Conservation (phyloP, 2,888 invertebrate species). For the Luffia ferchaultella region DNA sequence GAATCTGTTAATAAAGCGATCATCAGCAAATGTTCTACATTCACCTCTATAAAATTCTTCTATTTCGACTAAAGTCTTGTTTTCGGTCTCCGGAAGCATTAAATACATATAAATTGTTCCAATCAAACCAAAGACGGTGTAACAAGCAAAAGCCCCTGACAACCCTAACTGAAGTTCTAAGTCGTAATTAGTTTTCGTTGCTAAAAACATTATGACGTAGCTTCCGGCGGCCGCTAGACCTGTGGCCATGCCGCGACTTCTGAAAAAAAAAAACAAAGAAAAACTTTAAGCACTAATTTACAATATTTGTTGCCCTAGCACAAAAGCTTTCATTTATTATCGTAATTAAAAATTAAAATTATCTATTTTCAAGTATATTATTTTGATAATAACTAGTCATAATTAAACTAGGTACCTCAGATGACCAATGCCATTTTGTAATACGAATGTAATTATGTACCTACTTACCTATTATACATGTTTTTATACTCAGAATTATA, state of each 20-base stretch:
- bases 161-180: constrained; percentile 51
- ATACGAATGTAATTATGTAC: too few relatives aligned
- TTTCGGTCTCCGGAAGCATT: constrained; percentile 64
- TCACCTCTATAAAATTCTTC: constrained; percentile 52
- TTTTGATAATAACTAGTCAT: too few relatives aligned
- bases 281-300: too few relatives aligned
- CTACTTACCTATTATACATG: too few relatives aligned
- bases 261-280: constrained; percentile 27
- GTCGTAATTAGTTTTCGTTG: constrained; percentile 62
- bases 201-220: constrained; percentile 54
- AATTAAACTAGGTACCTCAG: too few relatives aligned
- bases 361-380: too few relatives aligned
- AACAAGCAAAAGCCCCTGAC: constrained; percentile 55
- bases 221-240: constrained; percentile 56
- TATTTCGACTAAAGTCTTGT: constrained; percentile 55
- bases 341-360: too few relatives aligned
- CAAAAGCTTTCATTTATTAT: too few relatives aligned
- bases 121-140: constrained; percentile 42
- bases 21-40: constrained; percentile 45
- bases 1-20: constrained; percentile 45
- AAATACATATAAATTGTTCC: constrained; percentile 60
- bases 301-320: too few relatives aligned
- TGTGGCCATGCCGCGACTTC: constrained; percentile 61
- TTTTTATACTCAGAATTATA: too few relatives aligned
- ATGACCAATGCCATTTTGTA: too few relatives aligned